Percentiles rank a stretch among this genome's conserved stretches.
phyloP scores from a whole-genome alignment of 2,113 vertebrate genomes.

The Hipposideros armiger region DNA sequence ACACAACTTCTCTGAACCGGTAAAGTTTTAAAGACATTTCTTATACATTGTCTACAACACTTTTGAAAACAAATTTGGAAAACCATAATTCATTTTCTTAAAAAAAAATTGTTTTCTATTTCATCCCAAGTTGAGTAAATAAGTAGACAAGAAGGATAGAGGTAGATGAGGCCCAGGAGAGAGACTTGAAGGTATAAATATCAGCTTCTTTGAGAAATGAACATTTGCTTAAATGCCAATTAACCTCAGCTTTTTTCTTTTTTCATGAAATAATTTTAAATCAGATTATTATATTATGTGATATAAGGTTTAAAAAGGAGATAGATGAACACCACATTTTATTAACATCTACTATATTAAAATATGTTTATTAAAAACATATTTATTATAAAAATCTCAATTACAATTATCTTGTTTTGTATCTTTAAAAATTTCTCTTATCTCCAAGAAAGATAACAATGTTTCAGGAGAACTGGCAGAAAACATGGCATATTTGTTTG shows the following conservation, averaged over 20 bases:
- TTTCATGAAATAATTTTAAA: neutral
- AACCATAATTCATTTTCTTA: neutral
- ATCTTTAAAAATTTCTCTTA: neutral
- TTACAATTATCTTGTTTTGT: neutral
- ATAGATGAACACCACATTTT: neutral
- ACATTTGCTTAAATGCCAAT: neutral
- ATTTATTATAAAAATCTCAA: neutral
- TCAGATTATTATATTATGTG: neutral
- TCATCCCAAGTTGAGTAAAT: neutral
- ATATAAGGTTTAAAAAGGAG: neutral
- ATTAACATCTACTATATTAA: neutral
- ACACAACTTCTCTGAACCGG: slow-evolving; percentile 61
- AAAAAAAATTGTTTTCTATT: slow-evolving; percentile 7
- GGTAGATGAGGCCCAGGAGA: neutral
- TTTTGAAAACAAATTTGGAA: neutral
- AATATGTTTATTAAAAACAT: neutral
- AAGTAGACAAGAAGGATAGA: neutral
- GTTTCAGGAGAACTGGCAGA: neutral
- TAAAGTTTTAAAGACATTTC: slow-evolving; percentile 71
- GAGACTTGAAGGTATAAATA: neutral
- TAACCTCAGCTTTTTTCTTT: neutral
- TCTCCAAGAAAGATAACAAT: neutral
- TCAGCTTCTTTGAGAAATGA: neutral
- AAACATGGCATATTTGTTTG: neutral
- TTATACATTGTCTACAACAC: slow-evolving; percentile 44